Evolutionary conservation across 2,113 vertebrate genomes (phyloP).

Genomic region (Peromyscus polionotus): DNA sequence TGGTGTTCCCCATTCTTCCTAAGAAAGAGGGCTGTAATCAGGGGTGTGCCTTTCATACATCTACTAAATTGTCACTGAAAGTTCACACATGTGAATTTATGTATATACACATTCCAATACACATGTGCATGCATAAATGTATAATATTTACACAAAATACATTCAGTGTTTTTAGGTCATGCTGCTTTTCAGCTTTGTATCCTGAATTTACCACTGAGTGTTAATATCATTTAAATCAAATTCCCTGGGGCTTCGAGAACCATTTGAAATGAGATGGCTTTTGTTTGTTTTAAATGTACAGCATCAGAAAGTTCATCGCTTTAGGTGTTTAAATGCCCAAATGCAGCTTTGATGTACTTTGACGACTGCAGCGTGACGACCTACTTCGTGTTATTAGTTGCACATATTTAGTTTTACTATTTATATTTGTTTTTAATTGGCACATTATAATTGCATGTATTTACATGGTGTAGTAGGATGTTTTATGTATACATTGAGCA

Average conservation of each 20-base stretch:
- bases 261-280: neutral
- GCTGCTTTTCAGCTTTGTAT: neutral
- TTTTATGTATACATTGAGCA: neutral
- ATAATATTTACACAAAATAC: neutral
- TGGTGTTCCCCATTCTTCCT: fast-evolving
- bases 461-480: neutral
- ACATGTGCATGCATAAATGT: too few relatives aligned
- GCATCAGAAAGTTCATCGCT: neutral
- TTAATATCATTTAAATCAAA: neutral
- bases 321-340: conserved; percentile 29
- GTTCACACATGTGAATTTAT: neutral
- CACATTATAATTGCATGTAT: neutral
- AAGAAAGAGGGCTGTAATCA: fast-evolving
- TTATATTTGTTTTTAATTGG: neutral
- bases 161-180: neutral
- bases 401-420: neutral
- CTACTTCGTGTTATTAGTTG: neutral
- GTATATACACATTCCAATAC: neutral
- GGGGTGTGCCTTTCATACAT: neutral
- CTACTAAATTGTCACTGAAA: neutral
- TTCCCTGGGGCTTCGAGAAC: neutral
- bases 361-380: too few relatives aligned
- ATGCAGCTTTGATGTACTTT: neutral
- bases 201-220: neutral
- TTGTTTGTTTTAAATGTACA: neutral